Conservation (phyloP, 2,797 vertebrate species). For the Cyprinella venusta region DNA sequence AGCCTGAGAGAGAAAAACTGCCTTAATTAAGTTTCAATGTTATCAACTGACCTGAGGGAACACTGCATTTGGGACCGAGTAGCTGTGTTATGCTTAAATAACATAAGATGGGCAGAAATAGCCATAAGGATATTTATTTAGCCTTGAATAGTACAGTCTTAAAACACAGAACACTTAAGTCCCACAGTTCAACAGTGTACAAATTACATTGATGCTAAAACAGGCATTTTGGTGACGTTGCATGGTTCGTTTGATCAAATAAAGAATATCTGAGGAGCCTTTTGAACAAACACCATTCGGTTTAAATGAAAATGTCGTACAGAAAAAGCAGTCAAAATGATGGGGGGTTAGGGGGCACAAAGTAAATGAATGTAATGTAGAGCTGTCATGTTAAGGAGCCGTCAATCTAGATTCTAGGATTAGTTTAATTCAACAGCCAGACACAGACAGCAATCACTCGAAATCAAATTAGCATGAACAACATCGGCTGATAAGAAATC, state of each 20-base stretch:
- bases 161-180: constrained; percentile 15
- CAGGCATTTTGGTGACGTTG: neutral
- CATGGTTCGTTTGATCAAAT: neutral
- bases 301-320: constrained; percentile 24
- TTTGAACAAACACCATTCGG: neutral
- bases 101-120: constrained; percentile 62
- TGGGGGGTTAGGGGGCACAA: neutral
- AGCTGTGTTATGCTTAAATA: constrained; percentile 62
- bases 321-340: neutral
- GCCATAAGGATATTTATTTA: constrained; percentile 60
- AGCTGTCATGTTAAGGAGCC: constrained; percentile 11
- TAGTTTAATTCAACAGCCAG: constrained; percentile 57
- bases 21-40: constrained; percentile 71
- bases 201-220: constrained; percentile 19
- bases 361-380: constrained; percentile 44
- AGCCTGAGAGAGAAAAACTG: constrained; percentile 72
- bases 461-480: constrained; percentile 56
- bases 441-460: constrained; percentile 54
- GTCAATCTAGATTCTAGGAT: constrained; percentile 26
- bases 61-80: constrained; percentile 67
- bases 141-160: constrained; percentile 51
- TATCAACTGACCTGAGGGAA: constrained; percentile 72
- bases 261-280: neutral
- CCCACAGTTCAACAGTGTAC: constrained; percentile 10
- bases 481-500: constrained; percentile 48